Conservation (phyloP, 2,888 invertebrate genomes). For the Stictocephala bisonia region DNA sequence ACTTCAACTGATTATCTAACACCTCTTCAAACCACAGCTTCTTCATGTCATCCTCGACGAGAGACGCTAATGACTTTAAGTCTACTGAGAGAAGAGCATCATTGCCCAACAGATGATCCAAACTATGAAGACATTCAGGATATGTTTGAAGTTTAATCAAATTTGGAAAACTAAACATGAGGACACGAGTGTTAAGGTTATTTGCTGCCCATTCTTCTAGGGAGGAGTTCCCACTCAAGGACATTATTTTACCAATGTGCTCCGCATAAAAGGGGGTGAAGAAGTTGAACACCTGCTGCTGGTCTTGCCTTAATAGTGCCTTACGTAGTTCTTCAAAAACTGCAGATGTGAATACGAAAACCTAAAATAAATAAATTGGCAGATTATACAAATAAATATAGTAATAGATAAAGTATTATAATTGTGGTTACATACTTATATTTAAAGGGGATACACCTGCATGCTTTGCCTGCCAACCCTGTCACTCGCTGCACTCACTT, state of each 20-base stretch:
- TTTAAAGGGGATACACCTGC: too few relatives aligned
- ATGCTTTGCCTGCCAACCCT: too few relatives aligned
- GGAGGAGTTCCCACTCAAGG: conserved; percentile 81
- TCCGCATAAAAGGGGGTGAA: conserved; percentile 88
- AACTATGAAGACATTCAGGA: conserved; percentile 70
- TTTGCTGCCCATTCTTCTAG: conserved; percentile 81
- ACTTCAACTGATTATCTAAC: conserved; percentile 86
- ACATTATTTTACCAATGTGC: conserved; percentile 73
- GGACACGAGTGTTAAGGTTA: conserved; percentile 76
- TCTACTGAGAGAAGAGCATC: conserved; percentile 86
- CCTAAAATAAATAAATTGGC: conserved; percentile 51
- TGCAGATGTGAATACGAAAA: conserved; percentile 84
- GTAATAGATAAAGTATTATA: too few relatives aligned
- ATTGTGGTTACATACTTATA: not conserved
- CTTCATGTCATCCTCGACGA: conserved; percentile 79
- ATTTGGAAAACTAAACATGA: conserved; percentile 83
- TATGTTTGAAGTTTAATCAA: conserved; percentile 82
- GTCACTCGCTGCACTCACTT: too few relatives aligned
- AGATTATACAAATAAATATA: not conserved
- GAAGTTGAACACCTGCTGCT: conserved; percentile 67
- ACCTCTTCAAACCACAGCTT: conserved; percentile 88
- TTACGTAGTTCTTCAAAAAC: conserved; percentile 85
- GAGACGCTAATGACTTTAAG: conserved; percentile 80
- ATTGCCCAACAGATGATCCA: conserved; percentile 80
- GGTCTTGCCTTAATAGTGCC: conserved; percentile 77